Evolutionary conservation across 2,888 invertebrate species (phyloP), one percentile per base, ranked within the genome.

Genomic region (Ennomos erosarius): DNA sequence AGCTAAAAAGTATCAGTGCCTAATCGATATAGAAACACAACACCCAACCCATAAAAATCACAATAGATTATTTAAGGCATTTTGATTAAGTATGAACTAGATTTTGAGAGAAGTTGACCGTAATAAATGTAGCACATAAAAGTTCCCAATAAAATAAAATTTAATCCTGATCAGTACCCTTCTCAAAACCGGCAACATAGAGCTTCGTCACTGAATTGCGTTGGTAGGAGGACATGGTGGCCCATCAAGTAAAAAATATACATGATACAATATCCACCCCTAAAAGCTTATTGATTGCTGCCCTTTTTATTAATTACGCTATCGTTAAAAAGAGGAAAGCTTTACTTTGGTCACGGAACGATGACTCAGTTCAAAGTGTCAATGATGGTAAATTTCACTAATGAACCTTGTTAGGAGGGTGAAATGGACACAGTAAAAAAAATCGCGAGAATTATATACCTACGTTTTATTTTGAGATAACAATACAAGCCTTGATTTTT

Each of bases 251-350:
- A 49, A 54, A 59, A 59, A 43, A 38, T 51, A 50, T 54, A 55
- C 36, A 59, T 51, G 55, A 46, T 47, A 51, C 45, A 47, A 33
- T 46, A 54, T 37, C 53, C 53, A 54, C 52, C 62, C 64, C 62
- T 64, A 63, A 66, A 66, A 61, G 57, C 52, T 57, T 55, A 60
- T 60, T 56, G 62, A 58, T 56, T 59, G 57, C 63, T 69, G 67
- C 57, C 67, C 63, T 65, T 68, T 67, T 70, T 59, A 59, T 59
- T 67, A 68, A 68, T 68, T 59, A 70, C 55, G 55, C 53, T 33
- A 43, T 62, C 60, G 53, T 57, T 60, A 56, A 48, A 59, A 54
- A 45, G 47, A 40, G 50, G 38, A 55, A 59, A 53, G 55, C 54
- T 64, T 59, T 54, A 56, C 55, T 51, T 55, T 42, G 59, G 63